phyloP scores from a whole-genome alignment of 2,888 invertebrate genomes.

The Drosophila prostipennis region DNA sequence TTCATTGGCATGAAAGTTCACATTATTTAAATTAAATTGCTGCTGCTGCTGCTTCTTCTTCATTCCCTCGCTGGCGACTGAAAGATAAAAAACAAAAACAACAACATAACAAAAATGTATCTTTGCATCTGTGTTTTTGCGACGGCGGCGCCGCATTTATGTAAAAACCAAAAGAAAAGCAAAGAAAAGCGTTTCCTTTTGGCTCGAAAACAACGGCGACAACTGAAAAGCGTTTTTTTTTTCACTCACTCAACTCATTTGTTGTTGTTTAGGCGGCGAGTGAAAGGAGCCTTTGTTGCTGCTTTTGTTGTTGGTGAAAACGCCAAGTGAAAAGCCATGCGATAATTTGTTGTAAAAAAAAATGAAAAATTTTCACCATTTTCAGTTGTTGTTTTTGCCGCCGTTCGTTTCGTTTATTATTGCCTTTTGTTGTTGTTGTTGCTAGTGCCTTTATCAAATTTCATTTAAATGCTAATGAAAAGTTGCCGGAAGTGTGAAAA shows the following conservation, averaged over 20 bases:
- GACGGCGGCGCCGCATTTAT: conserved; percentile 45
- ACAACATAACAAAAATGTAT: conserved; percentile 45
- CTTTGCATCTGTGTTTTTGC: conserved; percentile 52
- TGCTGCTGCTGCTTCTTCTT: conserved; percentile 40
- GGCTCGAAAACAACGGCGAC: conserved; percentile 45
- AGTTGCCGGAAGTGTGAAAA: conserved; percentile 73
- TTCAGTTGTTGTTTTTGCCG: conserved; percentile 35
- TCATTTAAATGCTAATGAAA: conserved; percentile 79
- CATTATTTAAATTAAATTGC: conserved; percentile 82
- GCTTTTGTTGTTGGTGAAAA: conserved; percentile 65
- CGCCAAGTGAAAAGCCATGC: conserved; percentile 79
- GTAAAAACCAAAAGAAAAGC: conserved; percentile 48
- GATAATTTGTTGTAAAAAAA: conserved; percentile 80
- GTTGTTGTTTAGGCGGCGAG: conserved; percentile 60
- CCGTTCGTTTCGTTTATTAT: conserved; percentile 49
- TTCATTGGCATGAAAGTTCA: conserved; percentile 79
- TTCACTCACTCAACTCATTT: conserved; percentile 63
- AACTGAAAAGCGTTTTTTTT: conserved; percentile 70
- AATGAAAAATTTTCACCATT: conserved; percentile 76
- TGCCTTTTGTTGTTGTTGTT: conserved; percentile 42
- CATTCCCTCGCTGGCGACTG: conserved; percentile 14
- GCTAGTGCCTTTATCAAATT: conserved; percentile 60
- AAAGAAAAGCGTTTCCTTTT: conserved; percentile 77
- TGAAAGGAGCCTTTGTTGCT: conserved; percentile 69
- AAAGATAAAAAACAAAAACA: conserved; percentile 24